A percentile compares a stretch with the other conserved stretches of the same genome.
phyloP scores from a whole-genome alignment of 2,888 invertebrate species.

The Xanthia icteritia region DNA sequence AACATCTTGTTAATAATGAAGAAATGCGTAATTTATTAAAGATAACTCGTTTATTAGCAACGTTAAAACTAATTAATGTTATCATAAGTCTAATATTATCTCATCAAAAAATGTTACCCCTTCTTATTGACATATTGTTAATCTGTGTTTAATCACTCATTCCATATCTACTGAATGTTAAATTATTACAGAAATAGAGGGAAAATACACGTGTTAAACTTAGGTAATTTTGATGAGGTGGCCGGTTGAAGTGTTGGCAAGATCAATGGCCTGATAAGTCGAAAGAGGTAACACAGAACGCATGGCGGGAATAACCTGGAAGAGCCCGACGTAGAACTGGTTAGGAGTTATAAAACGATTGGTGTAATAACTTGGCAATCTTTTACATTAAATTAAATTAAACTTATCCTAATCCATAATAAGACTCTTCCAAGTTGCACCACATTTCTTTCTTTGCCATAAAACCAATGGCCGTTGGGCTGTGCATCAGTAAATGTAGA shows the following conservation, averaged over 20 bases:
- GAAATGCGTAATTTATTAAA: constrained; percentile 57
- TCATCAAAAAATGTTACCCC: constrained; percentile 53
- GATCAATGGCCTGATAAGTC: constrained; percentile 13
- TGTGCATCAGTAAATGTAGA: not conserved
- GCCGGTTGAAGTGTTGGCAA: constrained; percentile 6
- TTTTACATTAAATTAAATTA: not conserved
- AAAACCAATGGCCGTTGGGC: not conserved
- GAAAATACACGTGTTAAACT: constrained; percentile 10
- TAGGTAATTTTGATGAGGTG: constrained; percentile 33
- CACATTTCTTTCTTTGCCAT: not conserved
- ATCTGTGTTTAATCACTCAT: constrained; percentile 57
- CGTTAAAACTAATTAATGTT: constrained; percentile 48
- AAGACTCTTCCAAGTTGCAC: no score
- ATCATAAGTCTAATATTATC: constrained; percentile 51
- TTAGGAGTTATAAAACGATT: constrained; percentile 8
- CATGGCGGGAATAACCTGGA: not conserved
- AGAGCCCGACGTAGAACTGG: not conserved
- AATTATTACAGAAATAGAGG: constrained; percentile 12
- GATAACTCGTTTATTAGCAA: constrained; percentile 53
- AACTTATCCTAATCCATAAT: not conserved
- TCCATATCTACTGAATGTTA: constrained; percentile 38
- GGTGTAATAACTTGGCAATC: not conserved
- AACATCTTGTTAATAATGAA: constrained; percentile 20
- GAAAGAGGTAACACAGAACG: not conserved
- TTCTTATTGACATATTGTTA: constrained; percentile 46